A percentile compares a stretch with the other conserved stretches of the same genome.
phyloP scores from a whole-genome alignment of 2,888 invertebrate genomes.

The Epinotia nisella region DNA sequence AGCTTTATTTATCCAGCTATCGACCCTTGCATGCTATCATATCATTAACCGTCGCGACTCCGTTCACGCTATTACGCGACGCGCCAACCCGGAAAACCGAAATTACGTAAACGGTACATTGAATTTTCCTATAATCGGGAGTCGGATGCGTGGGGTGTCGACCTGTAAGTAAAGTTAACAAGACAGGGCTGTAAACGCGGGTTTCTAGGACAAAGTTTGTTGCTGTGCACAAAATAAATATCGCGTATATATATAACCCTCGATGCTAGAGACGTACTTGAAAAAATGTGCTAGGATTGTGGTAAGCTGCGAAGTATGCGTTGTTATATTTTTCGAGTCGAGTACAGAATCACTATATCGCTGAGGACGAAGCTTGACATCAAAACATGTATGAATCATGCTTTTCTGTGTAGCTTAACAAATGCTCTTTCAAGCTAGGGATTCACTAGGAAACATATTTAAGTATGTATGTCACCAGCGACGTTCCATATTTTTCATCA shows the following conservation, averaged over 20 bases:
- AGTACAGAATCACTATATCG: not conserved
- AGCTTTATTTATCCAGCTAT: constrained; percentile 32
- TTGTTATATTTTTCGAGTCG: not conserved
- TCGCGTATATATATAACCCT: not conserved
- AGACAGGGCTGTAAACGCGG: not conserved
- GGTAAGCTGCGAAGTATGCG: not conserved
- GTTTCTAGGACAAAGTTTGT: not conserved
- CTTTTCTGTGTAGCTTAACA: too few relatives aligned
- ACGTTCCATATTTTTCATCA: too few relatives aligned
- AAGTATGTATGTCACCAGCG: too few relatives aligned
- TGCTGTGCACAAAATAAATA: not conserved
- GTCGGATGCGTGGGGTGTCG: constrained; percentile 48
- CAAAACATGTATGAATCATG: not conserved
- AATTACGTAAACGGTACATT: constrained; percentile 80
- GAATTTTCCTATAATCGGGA: constrained; percentile 75
- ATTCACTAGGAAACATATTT: too few relatives aligned
- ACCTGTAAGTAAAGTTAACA: constrained; percentile 29
- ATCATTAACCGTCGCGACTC: constrained; percentile 31
- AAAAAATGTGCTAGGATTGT: not conserved
- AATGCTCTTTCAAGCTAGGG: too few relatives aligned
- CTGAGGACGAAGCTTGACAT: not conserved
- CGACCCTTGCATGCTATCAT: constrained; percentile 31
- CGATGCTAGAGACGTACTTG: not conserved
- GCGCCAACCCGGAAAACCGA: constrained; percentile 79
- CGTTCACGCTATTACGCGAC: constrained; percentile 62